Evolutionary conservation across 2,113 vertebrate species (phyloP).

Genomic region (Cheirogaleus medius): DNA sequence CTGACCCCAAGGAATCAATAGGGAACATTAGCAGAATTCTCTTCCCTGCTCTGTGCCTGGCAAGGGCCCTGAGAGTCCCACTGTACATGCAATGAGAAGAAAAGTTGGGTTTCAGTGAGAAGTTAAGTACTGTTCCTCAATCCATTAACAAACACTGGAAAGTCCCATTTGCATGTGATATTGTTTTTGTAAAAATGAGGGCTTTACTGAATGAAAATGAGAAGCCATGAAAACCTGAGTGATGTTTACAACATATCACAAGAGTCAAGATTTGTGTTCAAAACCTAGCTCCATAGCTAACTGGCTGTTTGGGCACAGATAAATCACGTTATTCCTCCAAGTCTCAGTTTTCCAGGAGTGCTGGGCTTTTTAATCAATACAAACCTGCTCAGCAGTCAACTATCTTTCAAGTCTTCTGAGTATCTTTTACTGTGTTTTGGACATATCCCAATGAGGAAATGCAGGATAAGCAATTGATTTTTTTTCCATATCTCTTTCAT

Average conservation of each 20-base stretch:
- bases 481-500: background rate
- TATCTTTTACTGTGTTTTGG: background rate
- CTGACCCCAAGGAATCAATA: background rate
- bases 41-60: background rate
- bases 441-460: background rate
- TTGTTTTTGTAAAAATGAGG: slow-evolving; percentile 38
- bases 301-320: background rate
- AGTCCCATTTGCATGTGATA: slow-evolving; percentile 28
- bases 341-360: background rate
- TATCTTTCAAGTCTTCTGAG: background rate
- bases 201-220: slow-evolving; percentile 3
- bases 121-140: background rate
- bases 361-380: background rate
- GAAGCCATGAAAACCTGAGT: slow-evolving; percentile 48
- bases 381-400: background rate
- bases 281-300: background rate
- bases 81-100: background rate
- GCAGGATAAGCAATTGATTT: background rate
- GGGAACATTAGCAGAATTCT: background rate
- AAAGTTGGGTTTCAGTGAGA: background rate
- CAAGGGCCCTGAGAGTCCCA: background rate
- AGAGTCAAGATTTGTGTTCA: background rate
- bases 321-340: background rate
- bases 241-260: background rate
- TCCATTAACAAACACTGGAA: slow-evolving; percentile 34